Conservation (phyloP, 2,888 invertebrate species). For the Cheilosia grossa region DNA sequence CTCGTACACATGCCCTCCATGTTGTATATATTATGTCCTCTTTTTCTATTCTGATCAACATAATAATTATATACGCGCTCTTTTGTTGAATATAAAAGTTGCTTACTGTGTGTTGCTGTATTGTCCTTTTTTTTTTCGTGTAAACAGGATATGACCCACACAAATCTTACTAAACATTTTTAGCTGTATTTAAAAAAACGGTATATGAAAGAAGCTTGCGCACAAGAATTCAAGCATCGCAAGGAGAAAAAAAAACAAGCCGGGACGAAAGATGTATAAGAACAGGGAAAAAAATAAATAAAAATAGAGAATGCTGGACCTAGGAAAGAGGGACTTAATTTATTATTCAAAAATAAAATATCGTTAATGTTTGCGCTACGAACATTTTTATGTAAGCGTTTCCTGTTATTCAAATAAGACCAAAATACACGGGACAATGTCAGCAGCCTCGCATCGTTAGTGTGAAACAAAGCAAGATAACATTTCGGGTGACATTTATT, state of each 20-base stretch:
- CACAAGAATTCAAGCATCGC: conserved; percentile 13
- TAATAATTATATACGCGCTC: conserved; percentile 26
- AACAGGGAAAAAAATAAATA: neutral
- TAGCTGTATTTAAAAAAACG: conserved; percentile 4
- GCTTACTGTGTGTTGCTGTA: neutral
- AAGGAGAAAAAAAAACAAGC: neutral
- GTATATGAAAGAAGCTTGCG: neutral
- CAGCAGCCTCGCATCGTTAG: neutral
- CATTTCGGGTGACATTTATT: too few species aligned
- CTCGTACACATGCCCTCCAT: neutral
- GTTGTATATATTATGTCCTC: neutral
- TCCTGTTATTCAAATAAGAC: neutral
- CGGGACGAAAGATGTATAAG: too few species aligned
- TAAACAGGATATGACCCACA: conserved; percentile 30
- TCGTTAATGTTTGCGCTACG: conserved; percentile 1
- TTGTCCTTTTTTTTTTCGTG: conserved; percentile 14
- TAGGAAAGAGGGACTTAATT: conserved; percentile 9
- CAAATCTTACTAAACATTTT: neutral
- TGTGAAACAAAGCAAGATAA: neutral
- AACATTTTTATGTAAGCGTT: neutral
- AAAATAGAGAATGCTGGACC: neutral
- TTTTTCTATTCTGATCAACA: conserved; percentile 41
- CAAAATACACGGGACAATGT: neutral
- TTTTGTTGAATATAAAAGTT: conserved; percentile 1
- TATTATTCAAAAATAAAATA: conserved; percentile 18